These are phyloP conservation scores for Myotis davidii DNA, from an alignment of 2,113 vertebrate species.

Conservation along the genomic window DNA sequence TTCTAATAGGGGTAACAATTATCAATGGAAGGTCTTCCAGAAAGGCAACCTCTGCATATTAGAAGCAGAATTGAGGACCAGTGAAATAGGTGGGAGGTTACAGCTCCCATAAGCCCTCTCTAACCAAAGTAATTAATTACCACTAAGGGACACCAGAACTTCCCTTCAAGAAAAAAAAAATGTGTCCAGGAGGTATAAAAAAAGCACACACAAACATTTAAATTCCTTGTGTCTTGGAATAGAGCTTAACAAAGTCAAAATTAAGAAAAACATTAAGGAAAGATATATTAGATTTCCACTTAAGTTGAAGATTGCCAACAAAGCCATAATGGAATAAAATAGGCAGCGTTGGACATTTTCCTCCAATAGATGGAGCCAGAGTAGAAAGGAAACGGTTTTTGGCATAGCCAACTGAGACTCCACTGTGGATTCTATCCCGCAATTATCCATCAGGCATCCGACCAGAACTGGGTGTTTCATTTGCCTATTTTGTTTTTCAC, in stretches of 20 bases:
- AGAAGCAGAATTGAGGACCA: background rate
- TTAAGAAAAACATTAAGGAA: background rate
- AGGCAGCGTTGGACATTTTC: background rate
- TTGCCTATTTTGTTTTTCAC: background rate
- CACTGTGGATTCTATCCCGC: background rate
- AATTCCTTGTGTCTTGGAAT: background rate
- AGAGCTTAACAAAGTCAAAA: background rate
- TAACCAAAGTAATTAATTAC: background rate
- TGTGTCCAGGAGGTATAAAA: background rate
- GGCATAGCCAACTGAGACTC: background rate
- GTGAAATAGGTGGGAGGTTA: background rate
- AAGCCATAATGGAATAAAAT: background rate
- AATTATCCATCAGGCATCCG: background rate
- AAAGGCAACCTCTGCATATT: background rate
- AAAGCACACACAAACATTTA: background rate
- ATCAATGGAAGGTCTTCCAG: background rate
- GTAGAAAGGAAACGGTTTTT: background rate
- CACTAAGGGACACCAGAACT: background rate
- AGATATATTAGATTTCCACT: background rate
- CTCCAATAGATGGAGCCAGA: slow-evolving; percentile 66
- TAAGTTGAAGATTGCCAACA: background rate
- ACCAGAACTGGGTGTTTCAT: background rate
- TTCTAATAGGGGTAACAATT: background rate
- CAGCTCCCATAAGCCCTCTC: background rate
- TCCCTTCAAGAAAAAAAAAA: slow-evolving; percentile 47